phyloP scores from a whole-genome alignment of 2,797 vertebrate genomes.

The Mycteria americana region DNA sequence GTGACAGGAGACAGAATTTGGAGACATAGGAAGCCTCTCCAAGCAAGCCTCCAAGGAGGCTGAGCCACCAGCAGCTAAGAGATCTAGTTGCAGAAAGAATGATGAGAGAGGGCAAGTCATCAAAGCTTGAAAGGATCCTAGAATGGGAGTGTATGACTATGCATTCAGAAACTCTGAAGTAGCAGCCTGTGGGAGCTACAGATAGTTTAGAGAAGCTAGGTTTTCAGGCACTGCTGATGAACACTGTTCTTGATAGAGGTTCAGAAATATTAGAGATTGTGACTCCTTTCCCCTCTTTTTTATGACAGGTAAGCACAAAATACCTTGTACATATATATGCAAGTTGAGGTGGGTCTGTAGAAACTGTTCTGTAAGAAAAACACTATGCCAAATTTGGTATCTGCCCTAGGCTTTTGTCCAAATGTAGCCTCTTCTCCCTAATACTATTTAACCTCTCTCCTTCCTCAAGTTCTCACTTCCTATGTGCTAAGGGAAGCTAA shows the following conservation, averaged over 20 bases:
- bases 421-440: not conserved
- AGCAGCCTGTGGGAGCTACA: not conserved
- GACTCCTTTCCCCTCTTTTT: not conserved
- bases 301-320: not conserved
- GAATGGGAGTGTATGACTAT: not conserved
- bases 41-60: not conserved
- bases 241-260: not conserved
- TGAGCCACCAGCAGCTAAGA: not conserved
- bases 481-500: not conserved
- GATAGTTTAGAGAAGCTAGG: not conserved
- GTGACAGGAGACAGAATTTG: not conserved
- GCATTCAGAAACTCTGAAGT: not conserved
- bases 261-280: not conserved
- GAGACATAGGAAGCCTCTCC: not conserved
- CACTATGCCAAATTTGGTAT: not conserved
- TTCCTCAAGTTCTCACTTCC: not conserved
- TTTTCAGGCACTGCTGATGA: not conserved
- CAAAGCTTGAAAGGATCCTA: not conserved
- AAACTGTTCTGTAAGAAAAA: not conserved
- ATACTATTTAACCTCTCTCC: not conserved
- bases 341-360: not conserved
- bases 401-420: not conserved
- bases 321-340: not conserved
- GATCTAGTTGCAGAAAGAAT: not conserved
- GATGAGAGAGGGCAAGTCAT: not conserved